Evolutionary conservation across 30 jellyfish, hydroid and myxozoan genomes (phyloP), one percentile per base, ranked within the genome.

Genomic region (Rhopilema esculentum): DNA sequence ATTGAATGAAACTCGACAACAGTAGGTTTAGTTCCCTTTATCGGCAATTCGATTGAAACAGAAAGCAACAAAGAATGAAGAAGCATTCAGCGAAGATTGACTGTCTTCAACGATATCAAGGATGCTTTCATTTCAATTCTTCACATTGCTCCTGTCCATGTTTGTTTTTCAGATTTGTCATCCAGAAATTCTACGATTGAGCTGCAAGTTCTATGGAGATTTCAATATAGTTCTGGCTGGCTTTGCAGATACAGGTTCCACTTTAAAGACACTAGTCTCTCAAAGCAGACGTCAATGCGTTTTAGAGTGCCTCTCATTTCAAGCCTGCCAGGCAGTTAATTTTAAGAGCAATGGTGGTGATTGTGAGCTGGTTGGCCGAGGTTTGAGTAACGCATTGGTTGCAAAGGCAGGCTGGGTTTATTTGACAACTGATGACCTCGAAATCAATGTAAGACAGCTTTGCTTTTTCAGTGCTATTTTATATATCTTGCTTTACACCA

Each of bases 361-460:
- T 31, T 74, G 84, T 40, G 71, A 74, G 71, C 27, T 74, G 70
- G 71, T 74, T 31, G 84, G 84, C 20, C 84, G 84, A 0, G 66
- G 27, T 27, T 74, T 74, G 51, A 74, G 49, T 20, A 52, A 48
- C 29, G 24, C 40, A 20, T 48, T 74, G 50, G 71, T 48, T 24
- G 27, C 27, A 26, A 74, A 74, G 16, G 33, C 71, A 32, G 84
- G 72, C 16, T 74, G 84, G 84, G 30, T 52, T 18, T 74, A 74
- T 20, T 16, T 74, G 71, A 48, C 84, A 31, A 74, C 70, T 17
- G 71, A 74, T 74, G 49, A 74, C 40, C 9, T 16, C 23, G 71
- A 74, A 16, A 18, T 21, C 22, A 74, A 74, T 52, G 84, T 74
- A 63, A 17, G n/a, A 19, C 19, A 15, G 66, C 66, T 51, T 51